phyloP scores from a whole-genome alignment of 2,113 vertebrate species.

The Microcebus tavaratra region DNA sequence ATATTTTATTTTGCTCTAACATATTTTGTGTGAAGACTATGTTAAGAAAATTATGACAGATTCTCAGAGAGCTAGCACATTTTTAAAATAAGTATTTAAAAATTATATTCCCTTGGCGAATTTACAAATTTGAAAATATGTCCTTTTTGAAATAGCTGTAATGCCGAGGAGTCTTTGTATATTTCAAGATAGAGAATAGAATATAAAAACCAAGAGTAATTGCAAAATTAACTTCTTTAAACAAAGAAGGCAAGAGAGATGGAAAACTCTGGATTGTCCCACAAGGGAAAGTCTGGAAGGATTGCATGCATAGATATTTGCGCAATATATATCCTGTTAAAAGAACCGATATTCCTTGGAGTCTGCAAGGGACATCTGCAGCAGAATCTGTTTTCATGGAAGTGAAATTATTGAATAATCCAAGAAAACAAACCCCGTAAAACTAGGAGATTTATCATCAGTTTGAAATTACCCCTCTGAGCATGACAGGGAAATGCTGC shows the following conservation, averaged over 20 bases:
- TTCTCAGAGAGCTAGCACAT: neutral
- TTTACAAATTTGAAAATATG: neutral
- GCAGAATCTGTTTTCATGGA: neutral
- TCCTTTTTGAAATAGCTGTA: neutral
- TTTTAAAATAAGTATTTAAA: constrained; percentile 2
- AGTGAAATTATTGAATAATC: neutral
- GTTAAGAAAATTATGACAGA: neutral
- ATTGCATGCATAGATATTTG: neutral
- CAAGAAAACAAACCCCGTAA: neutral
- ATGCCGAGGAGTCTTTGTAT: neutral
- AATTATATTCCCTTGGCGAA: neutral
- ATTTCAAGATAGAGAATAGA: neutral
- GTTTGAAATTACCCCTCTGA: neutral
- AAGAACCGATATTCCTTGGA: neutral
- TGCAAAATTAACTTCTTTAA: constrained; percentile 8
- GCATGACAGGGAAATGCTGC: neutral
- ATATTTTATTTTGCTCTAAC: neutral
- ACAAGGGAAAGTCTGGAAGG: neutral
- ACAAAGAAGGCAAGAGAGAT: neutral
- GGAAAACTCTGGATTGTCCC: neutral
- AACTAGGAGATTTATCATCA: neutral
- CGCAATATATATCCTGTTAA: neutral
- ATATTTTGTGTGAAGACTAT: neutral
- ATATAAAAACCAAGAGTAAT: neutral
- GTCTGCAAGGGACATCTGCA: neutral